Evolutionary conservation across 2,888 invertebrate genomes (phyloP).

Genomic region (Neoscelio sp.): DNA sequence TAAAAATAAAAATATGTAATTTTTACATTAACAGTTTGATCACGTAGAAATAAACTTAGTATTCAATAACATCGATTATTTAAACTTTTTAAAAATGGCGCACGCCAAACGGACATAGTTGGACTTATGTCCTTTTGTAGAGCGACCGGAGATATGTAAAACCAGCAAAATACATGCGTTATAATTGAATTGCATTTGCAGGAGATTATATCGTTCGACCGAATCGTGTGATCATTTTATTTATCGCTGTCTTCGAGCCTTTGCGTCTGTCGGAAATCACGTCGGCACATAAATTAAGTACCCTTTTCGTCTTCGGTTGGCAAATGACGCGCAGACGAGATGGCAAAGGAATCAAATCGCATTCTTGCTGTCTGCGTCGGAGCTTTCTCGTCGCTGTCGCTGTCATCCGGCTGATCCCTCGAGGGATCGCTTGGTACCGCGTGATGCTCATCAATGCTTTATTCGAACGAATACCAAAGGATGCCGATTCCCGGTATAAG

Average conservation of each 20-base stretch:
- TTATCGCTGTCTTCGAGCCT: conserved; percentile 74
- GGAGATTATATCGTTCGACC: conserved; percentile 63
- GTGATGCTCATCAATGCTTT: conserved; percentile 54
- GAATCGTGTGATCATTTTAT: conserved; percentile 72
- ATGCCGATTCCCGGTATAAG: conserved; percentile 63
- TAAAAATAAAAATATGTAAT: too few relatives aligned
- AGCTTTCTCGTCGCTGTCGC: conserved; percentile 68
- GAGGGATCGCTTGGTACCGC: conserved; percentile 52
- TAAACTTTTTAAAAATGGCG: conserved; percentile 17
- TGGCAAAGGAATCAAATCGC: conserved; percentile 78
- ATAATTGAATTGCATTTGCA: conserved; percentile 66
- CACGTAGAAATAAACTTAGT: too few relatives aligned
- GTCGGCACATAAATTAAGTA: conserved; percentile 66
- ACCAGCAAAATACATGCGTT: conserved; percentile 52
- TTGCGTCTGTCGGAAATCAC: conserved; percentile 72
- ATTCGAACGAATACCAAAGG: conserved; percentile 64
- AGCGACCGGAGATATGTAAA: conserved; percentile 41
- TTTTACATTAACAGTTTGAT: too few relatives aligned
- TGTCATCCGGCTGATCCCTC: conserved; percentile 65
- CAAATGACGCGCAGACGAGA: conserved; percentile 68
- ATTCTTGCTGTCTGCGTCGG: conserved; percentile 74
- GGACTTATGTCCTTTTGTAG: conserved; percentile 32
- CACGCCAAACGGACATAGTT: conserved; percentile 3
- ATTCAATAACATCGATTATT: not conserved
- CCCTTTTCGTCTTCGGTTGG: conserved; percentile 66